These are phyloP conservation scores for Trachythela sp. DNA, from an alignment of 64 coral and sea anemone genomes.

Conservation along the genomic window DNA sequence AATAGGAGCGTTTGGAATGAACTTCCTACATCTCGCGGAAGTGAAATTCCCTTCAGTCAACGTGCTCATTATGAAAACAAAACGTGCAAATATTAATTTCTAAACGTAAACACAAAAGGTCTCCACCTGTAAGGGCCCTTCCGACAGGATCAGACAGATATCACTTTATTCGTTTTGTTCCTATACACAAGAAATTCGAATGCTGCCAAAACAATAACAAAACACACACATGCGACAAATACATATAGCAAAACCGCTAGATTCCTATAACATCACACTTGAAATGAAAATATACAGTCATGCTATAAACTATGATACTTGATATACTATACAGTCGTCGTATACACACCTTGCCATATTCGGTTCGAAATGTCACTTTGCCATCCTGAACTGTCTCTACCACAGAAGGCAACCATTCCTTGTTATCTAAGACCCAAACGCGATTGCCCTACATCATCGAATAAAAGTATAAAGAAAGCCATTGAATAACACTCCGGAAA, in stretches of 20 bases:
- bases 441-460: background rate
- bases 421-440: slow-evolving; percentile 15
- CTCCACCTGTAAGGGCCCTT: background rate
- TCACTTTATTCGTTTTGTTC: background rate
- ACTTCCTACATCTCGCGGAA: background rate
- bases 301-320: background rate
- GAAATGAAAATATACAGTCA: background rate
- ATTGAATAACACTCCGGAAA: background rate
- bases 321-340: background rate
- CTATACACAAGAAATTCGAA: background rate
- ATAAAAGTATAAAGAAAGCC: background rate
- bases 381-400: background rate
- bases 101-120: background rate
- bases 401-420: background rate
- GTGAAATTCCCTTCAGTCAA: background rate
- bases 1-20: background rate
- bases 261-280: background rate
- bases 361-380: slow-evolving; percentile 1
- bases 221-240: background rate
- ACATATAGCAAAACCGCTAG: background rate
- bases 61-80: background rate
- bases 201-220: background rate
- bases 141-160: slow-evolving; percentile 10
- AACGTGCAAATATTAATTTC: slow-evolving; percentile 26
- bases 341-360: slow-evolving; percentile 24